Percentiles rank a stretch among this genome's conserved stretches.
Conservation (phyloP, 2,888 invertebrate species). For the Thereva nobilitata region DNA sequence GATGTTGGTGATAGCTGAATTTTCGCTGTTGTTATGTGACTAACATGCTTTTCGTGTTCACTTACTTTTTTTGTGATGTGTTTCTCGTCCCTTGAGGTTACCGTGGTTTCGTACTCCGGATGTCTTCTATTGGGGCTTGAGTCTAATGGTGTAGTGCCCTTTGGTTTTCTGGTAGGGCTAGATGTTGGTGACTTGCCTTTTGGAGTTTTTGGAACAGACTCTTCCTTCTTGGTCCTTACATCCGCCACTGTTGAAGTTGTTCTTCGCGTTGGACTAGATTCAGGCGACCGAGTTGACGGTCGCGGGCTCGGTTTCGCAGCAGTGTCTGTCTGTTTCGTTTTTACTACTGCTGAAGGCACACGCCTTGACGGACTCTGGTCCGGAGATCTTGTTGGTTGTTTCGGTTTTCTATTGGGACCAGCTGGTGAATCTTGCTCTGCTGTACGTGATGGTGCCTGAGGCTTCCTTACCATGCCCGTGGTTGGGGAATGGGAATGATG, state of each 20-base stretch:
- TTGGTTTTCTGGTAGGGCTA: background rate
- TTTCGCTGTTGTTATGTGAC: slow-evolving; percentile 44
- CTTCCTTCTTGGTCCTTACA: no score
- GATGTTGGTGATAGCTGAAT: slow-evolving; percentile 43
- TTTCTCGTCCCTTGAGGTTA: background rate
- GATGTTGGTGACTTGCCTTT: background rate
- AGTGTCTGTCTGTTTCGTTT: background rate
- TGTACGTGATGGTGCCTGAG: no score
- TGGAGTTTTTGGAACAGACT: no score
- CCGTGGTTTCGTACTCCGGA: background rate
- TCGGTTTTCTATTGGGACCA: background rate
- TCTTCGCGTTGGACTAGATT: slow-evolving; percentile 7
- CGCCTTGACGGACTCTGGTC: slow-evolving; percentile 7
- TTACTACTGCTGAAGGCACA: slow-evolving; percentile 6
- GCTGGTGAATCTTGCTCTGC: background rate
- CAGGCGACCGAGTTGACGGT: background rate
- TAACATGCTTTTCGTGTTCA: slow-evolving; percentile 37
- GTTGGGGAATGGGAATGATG: no score
- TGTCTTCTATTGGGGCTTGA: background rate
- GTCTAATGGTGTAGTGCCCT: background rate
- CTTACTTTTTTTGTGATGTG: slow-evolving; percentile 8
- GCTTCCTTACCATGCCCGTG: no score
- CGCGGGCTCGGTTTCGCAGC: background rate
- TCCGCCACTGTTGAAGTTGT: slow-evolving; percentile 7
- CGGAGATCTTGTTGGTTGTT: slow-evolving; percentile 2